These are phyloP conservation scores for Platycercus adscitus DNA, from an alignment of 2,113 vertebrate species.

Conservation along the genomic window DNA sequence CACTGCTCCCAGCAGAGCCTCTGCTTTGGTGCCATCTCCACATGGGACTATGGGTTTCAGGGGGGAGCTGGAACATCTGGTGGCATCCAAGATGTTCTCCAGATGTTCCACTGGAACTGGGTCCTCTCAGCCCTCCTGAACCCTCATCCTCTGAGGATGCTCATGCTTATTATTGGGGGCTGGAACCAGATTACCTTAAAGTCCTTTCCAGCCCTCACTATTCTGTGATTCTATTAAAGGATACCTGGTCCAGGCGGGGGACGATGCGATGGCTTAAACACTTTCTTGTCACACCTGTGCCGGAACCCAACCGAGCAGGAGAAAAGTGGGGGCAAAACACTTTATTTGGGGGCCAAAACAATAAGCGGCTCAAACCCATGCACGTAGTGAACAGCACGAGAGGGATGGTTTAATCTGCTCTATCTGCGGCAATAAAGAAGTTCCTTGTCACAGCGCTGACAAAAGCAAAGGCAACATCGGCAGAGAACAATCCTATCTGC, in stretches of 20 bases:
- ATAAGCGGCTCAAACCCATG: background rate
- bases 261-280: accelerated
- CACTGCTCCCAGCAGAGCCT: accelerated
- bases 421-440: conserved; percentile 17
- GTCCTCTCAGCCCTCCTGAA: background rate
- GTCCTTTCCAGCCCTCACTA: background rate
- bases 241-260: background rate
- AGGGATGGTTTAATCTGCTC: background rate
- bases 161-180: background rate
- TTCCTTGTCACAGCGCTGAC: conserved; percentile 7
- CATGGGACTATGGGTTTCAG: background rate
- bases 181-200: background rate
- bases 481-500: conserved; percentile 63
- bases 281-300: background rate
- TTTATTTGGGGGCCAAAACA: background rate
- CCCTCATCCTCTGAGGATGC: background rate
- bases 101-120: background rate
- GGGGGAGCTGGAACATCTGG: background rate
- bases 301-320: background rate
- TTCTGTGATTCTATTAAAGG: background rate
- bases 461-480: conserved; percentile 30
- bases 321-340: background rate
- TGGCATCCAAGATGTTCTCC: background rate
- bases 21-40: background rate
- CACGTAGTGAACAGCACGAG: background rate